Evolutionary conservation across 2,113 vertebrate genomes (phyloP), one percentile per base, ranked within the genome.

Genomic region (Setophaga petechia): DNA sequence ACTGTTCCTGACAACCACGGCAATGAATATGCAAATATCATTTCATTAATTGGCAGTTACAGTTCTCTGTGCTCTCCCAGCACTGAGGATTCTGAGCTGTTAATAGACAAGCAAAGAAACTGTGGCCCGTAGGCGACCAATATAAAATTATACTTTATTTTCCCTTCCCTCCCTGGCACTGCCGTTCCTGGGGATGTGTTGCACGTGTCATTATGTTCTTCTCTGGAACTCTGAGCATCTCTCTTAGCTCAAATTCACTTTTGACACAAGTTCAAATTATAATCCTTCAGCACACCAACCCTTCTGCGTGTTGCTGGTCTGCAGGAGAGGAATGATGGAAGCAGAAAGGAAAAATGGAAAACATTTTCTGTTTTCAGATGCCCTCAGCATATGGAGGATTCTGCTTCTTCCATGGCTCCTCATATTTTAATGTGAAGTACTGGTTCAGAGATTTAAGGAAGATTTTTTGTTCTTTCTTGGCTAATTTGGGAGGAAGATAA

Each of bases 21-120:
- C 35, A 58, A 80, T 69, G 65, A 77, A 55, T 67, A 81, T 92
- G 94, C 89, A 94, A 77, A 90, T 78, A 63, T 24, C 30, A 31
- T 67, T 71, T 35, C 25, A 77, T 83, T 89, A 89, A 90, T 59
- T 74, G 83, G 59, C 88, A 84, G 67, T 58, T 76, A 8, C 31
- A 63, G 39, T 51, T 94, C 54, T 71, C 80, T 55, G 46, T 68
- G 59, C 80, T 88, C 54, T 79, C 3, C 1, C 41, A 73, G 67
- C 55, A 51, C 44, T 28, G 73, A 89, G 62, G 33, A 63, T 54
- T 84, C 57, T 41, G 43, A 89, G 80, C 86, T 67, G 39, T 47
- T 81, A 30, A 49, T 11, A 73, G 61, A 51, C 59, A 44, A 90
- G 68, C 46, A 43, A 76, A 69, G 82, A 54, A 90, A 35, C 43